Percentiles rank a stretch among this genome's conserved stretches.
phyloP scores from a whole-genome alignment of 2,888 invertebrate species.

The Amblyjoppa fuscipennis region DNA sequence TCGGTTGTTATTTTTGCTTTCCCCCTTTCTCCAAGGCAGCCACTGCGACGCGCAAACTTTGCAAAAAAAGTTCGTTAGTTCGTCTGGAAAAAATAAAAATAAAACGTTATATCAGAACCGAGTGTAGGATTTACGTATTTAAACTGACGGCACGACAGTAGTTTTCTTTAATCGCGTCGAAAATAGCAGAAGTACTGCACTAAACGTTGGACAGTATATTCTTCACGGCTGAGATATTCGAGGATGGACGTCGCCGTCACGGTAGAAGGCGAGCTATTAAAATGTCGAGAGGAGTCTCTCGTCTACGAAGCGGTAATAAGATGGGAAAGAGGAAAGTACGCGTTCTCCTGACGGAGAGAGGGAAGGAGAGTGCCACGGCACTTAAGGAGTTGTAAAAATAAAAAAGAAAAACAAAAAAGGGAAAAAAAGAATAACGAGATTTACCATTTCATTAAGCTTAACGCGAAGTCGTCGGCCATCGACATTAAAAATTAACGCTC shows the following conservation, averaged over 20 bases:
- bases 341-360: not conserved
- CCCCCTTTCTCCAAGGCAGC: not conserved
- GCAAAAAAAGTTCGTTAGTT: constrained; percentile 43
- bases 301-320: constrained; percentile 50
- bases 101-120: constrained; percentile 30
- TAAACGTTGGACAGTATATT: not conserved
- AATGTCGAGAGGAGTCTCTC: constrained; percentile 55
- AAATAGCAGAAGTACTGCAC: constrained; percentile 34
- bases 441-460: constrained; percentile 15
- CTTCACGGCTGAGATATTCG: constrained; percentile 1
- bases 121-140: constrained; percentile 59
- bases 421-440: not conserved
- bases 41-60: constrained; percentile 36
- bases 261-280: constrained; percentile 62
- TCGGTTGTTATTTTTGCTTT: not conserved
- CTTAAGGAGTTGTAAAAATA: constrained; percentile 21
- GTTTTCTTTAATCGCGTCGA: constrained; percentile 61
- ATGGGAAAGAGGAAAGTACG: constrained; percentile 41
- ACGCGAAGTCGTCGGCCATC: not conserved
- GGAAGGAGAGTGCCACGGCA: constrained; percentile 1
- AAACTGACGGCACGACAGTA: constrained; percentile 23
- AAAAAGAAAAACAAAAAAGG: not conserved
- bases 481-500: not conserved
- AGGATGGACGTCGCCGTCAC: constrained; percentile 48
- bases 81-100: not conserved